Evolutionary conservation across 2,888 invertebrate genomes (phyloP).

Genomic region (Synergus laeviventris): DNA sequence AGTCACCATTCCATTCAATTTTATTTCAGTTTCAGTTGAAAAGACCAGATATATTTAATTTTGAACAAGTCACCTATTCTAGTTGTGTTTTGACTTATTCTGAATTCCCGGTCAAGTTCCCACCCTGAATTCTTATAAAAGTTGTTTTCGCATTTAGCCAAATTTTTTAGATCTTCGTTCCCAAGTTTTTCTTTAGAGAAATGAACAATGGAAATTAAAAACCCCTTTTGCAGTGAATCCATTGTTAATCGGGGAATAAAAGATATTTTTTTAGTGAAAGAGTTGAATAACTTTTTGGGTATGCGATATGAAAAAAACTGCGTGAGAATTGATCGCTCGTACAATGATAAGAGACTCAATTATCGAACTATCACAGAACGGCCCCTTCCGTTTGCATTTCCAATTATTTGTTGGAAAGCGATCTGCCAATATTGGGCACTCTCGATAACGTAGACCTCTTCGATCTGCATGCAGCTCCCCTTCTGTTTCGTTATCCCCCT

Average conservation of each 20-base stretch:
- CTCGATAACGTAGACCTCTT: slow-evolving; percentile 39
- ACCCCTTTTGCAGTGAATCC: not conserved
- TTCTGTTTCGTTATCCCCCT: slow-evolving; percentile 32
- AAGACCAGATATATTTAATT: not conserved
- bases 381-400: slow-evolving; percentile 75
- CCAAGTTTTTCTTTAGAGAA: too few species aligned
- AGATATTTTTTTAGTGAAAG: not conserved
- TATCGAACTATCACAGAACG: slow-evolving; percentile 74
- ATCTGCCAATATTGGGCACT: slow-evolving; percentile 73
- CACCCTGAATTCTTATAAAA: too few species aligned
- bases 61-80: too few species aligned
- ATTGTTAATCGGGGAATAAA: not conserved
- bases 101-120: too few species aligned
- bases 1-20: not conserved
- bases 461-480: slow-evolving; percentile 29
- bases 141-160: too few species aligned
- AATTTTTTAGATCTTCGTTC: too few species aligned
- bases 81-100: too few species aligned
- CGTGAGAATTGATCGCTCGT: slow-evolving; percentile 65
- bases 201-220: too few species aligned
- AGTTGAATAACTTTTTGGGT: not conserved
- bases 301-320: slow-evolving; percentile 50
- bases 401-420: slow-evolving; percentile 75
- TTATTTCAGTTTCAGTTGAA: not conserved
- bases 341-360: slow-evolving; percentile 75